Evolutionary conservation across 2,797 vertebrate species (phyloP).

Genomic region (Enteromius fasciolatus): DNA sequence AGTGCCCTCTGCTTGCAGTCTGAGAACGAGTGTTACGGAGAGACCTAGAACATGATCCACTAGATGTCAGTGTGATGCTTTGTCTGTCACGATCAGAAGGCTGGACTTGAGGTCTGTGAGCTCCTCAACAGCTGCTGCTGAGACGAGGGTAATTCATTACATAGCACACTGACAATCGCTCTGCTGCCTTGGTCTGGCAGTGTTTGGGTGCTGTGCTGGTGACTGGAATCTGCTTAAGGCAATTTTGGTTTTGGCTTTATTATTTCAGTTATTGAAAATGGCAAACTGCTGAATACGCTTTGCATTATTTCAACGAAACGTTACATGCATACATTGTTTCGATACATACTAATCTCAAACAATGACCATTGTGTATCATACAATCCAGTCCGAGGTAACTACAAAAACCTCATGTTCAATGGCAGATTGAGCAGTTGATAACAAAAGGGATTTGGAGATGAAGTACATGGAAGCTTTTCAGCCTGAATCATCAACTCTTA

Average conservation of each 20-base stretch:
- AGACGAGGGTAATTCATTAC: constrained; percentile 60
- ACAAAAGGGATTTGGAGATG: not conserved
- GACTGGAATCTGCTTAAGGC: constrained; percentile 31
- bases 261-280: constrained; percentile 12
- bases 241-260: constrained; percentile 13
- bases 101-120: constrained; percentile 48
- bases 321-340: not conserved
- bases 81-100: constrained; percentile 50
- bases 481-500: not conserved
- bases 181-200: constrained; percentile 45
- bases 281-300: constrained; percentile 16
- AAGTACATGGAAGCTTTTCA: not conserved
- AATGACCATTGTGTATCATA: not conserved
- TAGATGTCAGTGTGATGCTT: constrained; percentile 73
- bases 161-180: constrained; percentile 44
- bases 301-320: not conserved
- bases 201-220: constrained; percentile 25
- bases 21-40: constrained; percentile 23
- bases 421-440: not conserved
- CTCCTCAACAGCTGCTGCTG: constrained; percentile 60
- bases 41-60: constrained; percentile 60
- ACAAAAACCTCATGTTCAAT: not conserved
- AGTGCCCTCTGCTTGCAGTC: constrained; percentile 58
- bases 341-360: not conserved
- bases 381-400: not conserved